These are phyloP conservation scores for Sparus aurata DNA, from an alignment of 2,797 vertebrate genomes.

Conservation along the genomic window DNA sequence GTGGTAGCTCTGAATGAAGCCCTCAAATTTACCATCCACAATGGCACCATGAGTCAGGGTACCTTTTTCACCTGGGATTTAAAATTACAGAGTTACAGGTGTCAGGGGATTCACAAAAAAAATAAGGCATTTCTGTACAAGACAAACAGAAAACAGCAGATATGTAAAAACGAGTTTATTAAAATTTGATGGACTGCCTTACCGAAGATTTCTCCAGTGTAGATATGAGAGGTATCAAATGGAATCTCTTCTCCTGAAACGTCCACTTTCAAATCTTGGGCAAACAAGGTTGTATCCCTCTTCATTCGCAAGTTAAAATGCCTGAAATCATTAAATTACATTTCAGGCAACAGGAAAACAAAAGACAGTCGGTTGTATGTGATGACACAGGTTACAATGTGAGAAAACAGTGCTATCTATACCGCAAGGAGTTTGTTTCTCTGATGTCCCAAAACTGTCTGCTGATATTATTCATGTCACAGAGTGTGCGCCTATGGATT, in stretches of 20 bases:
- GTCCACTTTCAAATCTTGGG: slow-evolving; percentile 94
- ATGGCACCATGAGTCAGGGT: slow-evolving; percentile 95
- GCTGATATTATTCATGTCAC: slow-evolving; percentile 26
- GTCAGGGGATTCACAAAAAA: slow-evolving; percentile 6
- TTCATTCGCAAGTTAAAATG: slow-evolving; percentile 98
- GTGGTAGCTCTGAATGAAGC: slow-evolving; percentile 94
- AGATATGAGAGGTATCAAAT: slow-evolving; percentile 98
- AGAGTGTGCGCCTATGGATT: slow-evolving; percentile 20
- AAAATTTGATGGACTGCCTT: slow-evolving; percentile 65
- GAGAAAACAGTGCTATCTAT: neutral
- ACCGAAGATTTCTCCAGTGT: slow-evolving; percentile 97
- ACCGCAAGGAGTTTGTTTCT: neutral
- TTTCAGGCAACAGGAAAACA: neutral
- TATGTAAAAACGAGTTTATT: neutral
- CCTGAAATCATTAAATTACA: slow-evolving; percentile 76
- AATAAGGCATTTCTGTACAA: neutral
- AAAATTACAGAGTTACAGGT: slow-evolving; percentile 3
- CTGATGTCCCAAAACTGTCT: slow-evolving; percentile 18
- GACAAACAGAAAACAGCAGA: neutral
- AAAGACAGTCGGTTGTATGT: neutral
- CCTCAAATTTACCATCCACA: slow-evolving; percentile 96
- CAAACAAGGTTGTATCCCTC: slow-evolving; percentile 93
- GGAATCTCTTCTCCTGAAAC: slow-evolving; percentile 90
- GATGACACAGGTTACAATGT: neutral
- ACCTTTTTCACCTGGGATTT: slow-evolving; percentile 92